phyloP scores from a whole-genome alignment of 2,888 invertebrate species.

The Brachypalpus laphriformis region DNA sequence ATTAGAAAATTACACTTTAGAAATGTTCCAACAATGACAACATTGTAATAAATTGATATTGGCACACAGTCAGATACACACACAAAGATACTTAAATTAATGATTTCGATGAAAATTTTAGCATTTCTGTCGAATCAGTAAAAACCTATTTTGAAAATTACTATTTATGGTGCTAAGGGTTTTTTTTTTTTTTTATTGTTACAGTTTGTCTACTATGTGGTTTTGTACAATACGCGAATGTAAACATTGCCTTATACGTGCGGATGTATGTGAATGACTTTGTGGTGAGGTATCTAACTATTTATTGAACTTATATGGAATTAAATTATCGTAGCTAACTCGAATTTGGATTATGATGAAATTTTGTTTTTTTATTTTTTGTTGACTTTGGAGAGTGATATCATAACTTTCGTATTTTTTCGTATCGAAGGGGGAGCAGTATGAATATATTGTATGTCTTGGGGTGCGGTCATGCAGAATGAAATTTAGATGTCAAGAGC shows the following conservation, averaged over 20 bases:
- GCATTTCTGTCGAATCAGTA: slow-evolving; percentile 73
- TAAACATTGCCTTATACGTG: slow-evolving; percentile 47
- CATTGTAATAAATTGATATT: slow-evolving; percentile 55
- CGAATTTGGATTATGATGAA: slow-evolving; percentile 60
- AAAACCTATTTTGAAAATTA: slow-evolving; percentile 73
- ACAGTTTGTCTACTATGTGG: slow-evolving; percentile 26
- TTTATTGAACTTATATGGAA: slow-evolving; percentile 61
- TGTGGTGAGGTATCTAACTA: slow-evolving; percentile 46
- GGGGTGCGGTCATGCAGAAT: slow-evolving; percentile 19
- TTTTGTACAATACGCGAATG: slow-evolving; percentile 28
- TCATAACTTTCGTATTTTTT: slow-evolving; percentile 38
- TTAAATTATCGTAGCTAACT: slow-evolving; percentile 49
- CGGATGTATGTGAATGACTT: not conserved
- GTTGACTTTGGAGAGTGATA: slow-evolving; percentile 57
- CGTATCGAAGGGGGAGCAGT: not conserved
- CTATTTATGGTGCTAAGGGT: slow-evolving; percentile 64
- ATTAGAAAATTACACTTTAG: slow-evolving; percentile 69
- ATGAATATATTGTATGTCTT: not conserved
- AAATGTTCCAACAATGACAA: slow-evolving; percentile 40
- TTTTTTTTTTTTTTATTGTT: slow-evolving; percentile 4
- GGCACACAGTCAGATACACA: slow-evolving; percentile 38
- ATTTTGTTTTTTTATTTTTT: slow-evolving; percentile 26
- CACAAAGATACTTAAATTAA: slow-evolving; percentile 29
- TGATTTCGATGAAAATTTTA: slow-evolving; percentile 66
- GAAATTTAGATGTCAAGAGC: not conserved